phyloP scores from a whole-genome alignment of 2,113 vertebrate species.

The Polypterus senegalus region DNA sequence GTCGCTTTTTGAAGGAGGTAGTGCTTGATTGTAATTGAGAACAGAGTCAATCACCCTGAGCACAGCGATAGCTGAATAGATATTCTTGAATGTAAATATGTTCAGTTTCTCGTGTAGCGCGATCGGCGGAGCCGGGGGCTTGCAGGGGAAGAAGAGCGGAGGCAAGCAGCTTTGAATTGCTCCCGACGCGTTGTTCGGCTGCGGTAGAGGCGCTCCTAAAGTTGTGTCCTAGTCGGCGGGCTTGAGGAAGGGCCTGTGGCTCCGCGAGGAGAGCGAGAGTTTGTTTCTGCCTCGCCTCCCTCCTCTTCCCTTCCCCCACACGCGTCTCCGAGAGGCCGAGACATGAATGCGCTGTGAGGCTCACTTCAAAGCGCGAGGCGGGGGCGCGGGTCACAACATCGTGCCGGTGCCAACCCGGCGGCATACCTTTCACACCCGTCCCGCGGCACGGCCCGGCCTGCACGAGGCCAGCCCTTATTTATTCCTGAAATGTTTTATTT shows the following conservation, averaged over 20 bases:
- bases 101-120: constrained; percentile 2
- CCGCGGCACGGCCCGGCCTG: no score
- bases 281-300: constrained; percentile 48
- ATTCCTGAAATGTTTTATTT: no score
- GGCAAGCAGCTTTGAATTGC: constrained; percentile 17
- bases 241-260: constrained; percentile 40
- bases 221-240: constrained; percentile 56
- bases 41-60: no score
- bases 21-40: no score
- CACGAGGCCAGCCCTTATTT: no score
- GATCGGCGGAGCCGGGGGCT: constrained; percentile 21
- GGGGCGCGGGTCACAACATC: constrained; percentile 25
- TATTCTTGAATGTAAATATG: no score
- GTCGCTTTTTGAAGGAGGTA: no score
- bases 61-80: no score
- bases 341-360: constrained; percentile 50
- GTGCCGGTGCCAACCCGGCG: no score
- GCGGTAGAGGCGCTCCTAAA: constrained; percentile 45
- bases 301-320: constrained; percentile 48
- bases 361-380: constrained; percentile 40
- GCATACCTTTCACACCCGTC: no score
- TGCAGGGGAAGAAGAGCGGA: constrained; percentile 4
- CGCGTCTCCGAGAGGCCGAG: constrained; percentile 46
- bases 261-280: constrained; percentile 28
- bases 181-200: constrained; percentile 18